Evolutionary conservation across 2,888 invertebrate species (phyloP).

Genomic region (Ptilodon capucinus): DNA sequence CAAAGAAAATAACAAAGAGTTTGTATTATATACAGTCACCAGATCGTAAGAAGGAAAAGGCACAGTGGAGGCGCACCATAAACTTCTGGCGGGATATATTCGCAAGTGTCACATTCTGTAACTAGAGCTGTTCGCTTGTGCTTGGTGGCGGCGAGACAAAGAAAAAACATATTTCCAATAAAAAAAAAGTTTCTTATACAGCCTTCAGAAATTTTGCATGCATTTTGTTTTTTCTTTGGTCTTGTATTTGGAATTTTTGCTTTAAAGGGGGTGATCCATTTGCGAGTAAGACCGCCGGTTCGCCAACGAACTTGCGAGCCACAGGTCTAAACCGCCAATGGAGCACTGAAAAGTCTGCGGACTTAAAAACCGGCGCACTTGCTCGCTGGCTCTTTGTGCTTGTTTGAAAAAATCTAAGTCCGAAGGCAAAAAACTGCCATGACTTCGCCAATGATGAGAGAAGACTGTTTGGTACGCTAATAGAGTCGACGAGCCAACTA

Average conservation of each 20-base stretch:
- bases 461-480: no score
- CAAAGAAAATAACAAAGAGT: constrained; percentile 54
- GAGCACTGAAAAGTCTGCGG: no score
- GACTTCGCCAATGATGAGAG: no score
- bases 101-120: constrained; percentile 77
- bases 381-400: no score
- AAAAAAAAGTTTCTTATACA: neutral
- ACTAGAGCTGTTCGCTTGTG: constrained; percentile 37
- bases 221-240: constrained; percentile 73
- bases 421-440: no score
- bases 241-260: constrained; percentile 46
- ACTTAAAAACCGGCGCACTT: no score
- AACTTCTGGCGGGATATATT: constrained; percentile 82
- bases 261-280: no score
- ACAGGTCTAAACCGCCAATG: no score
- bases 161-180: constrained; percentile 54
- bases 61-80: constrained; percentile 81
- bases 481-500: no score
- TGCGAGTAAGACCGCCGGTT: no score
- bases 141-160: constrained; percentile 43
- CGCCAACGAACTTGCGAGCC: no score
- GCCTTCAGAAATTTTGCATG: neutral
- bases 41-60: constrained; percentile 75
- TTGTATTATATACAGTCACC: constrained; percentile 71
- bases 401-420: no score